phyloP scores from a whole-genome alignment of 92 coral and sea anemone genomes.

The Metridium senile region DNA sequence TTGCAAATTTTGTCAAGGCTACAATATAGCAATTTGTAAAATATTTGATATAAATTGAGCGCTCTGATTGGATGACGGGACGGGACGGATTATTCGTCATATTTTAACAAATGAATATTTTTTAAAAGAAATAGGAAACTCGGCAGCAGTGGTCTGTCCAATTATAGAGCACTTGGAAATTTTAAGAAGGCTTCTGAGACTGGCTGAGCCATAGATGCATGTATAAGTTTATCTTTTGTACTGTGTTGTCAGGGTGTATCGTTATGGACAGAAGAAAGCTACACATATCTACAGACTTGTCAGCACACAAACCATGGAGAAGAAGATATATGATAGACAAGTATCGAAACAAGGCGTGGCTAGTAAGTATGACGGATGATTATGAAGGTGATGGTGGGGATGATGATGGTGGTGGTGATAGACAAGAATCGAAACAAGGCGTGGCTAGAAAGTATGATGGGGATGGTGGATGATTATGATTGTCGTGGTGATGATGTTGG shows the following conservation, averaged over 20 bases:
- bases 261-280: conserved; percentile 91
- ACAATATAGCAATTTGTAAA: no score
- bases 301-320: conserved; percentile 91
- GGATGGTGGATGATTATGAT: background rate
- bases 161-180: no score
- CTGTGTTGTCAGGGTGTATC: conserved; percentile 66
- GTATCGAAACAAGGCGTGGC: conserved; percentile 95
- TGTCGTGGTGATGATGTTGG: background rate
- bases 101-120: no score
- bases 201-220: background rate
- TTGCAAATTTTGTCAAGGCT: no score
- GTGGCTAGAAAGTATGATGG: conserved; percentile 74
- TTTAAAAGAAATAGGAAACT: no score
- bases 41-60: no score
- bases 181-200: no score
- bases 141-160: no score
- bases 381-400: no score
- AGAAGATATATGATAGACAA: conserved; percentile 95
- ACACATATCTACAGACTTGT: conserved; percentile 90
- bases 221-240: background rate
- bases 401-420: no score
- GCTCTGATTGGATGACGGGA: no score
- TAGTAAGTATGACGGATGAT: conserved; percentile 48
- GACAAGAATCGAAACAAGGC: conserved; percentile 90
- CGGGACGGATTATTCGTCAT: no score